Base-by-base conservation (phyloP, 1,140 invertebrate species). In the Whitmania pigra region DNA sequence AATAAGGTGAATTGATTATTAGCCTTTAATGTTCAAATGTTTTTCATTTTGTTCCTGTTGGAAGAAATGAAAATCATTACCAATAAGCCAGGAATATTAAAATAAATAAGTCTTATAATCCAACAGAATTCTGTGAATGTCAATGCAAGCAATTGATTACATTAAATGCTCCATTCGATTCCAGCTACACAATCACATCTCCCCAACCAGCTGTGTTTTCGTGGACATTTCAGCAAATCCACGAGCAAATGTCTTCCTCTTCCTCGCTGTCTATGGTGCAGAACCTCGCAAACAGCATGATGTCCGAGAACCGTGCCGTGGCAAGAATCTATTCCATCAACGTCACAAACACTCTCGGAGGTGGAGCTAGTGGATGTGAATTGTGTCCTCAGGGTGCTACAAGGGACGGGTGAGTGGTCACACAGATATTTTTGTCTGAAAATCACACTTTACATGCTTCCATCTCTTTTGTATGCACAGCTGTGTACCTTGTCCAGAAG, bases 281-380 rank as follows among this genome's bases (percentile, higher is more conserved):
- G 22, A 25, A 25, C 15, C 57, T 63, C 11, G 22, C 57, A 11
- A 63, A 25, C 57, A 25, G 22, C 15, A 63, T 63, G 22, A 25
- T 63, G 22, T 63, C 29, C 31, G 67, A 54, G 25, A 75, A 72
- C 69, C 82, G 82, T 67, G 73, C 22, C 22, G 57, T 79, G 49
- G 85, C 84, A 25, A 83, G 82, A 75, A 86, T 88, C 53, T 87
- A 83, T 77, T 78, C 81, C 40, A 82, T 88, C 22, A 83, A 85
- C 73, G 80, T 88, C 5, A 86, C 86, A n/a, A 87, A 88, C 78
- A 86, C 84, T 0, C 76, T 85, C n/a, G 80, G 82, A 70, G 84
- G 86, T 63, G 86, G 87, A 29, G 86, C 87, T 9, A 78, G 79
- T 5, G 76, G 76, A 4, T 88, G 87, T 77, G 76, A 83, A 27